A percentile compares a stretch with the other conserved stretches of the same genome.
Conservation (phyloP, 1,140 invertebrate species). For the Brachionus asplanchnoidis region DNA sequence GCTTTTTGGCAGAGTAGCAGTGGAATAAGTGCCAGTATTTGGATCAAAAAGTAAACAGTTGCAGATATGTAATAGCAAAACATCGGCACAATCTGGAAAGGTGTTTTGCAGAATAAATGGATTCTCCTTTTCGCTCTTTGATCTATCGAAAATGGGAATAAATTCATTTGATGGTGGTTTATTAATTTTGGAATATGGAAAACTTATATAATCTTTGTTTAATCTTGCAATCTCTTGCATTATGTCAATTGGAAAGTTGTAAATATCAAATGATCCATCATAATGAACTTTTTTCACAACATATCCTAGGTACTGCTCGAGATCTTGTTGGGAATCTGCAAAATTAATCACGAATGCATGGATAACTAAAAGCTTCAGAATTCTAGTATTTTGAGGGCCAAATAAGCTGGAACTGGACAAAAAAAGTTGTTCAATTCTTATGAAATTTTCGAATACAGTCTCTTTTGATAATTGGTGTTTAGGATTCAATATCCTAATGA, state of each 20-base stretch:
- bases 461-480: background rate
- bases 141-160: conserved; percentile 36
- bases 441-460: background rate
- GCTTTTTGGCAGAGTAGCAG: background rate
- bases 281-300: background rate
- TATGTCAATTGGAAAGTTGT: background rate
- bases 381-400: background rate
- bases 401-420: background rate
- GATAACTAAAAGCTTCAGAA: background rate
- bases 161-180: conserved; percentile 9
- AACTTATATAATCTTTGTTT: background rate
- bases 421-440: background rate
- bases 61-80: conserved; percentile 25
- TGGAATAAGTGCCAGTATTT: conserved; percentile 11
- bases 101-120: background rate
- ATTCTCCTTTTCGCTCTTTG: background rate
- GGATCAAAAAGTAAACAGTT: conserved; percentile 29
- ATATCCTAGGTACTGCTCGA: background rate
- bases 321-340: background rate
- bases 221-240: background rate
- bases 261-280: conserved; percentile 13
- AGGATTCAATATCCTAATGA: background rate
- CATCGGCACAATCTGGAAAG: conserved; percentile 40
- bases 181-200: conserved; percentile 20
- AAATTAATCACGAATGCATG: background rate